Percentiles rank a stretch among this genome's conserved stretches.
Conservation (phyloP, 2,888 invertebrate species). For the Syrphus vitripennis region DNA sequence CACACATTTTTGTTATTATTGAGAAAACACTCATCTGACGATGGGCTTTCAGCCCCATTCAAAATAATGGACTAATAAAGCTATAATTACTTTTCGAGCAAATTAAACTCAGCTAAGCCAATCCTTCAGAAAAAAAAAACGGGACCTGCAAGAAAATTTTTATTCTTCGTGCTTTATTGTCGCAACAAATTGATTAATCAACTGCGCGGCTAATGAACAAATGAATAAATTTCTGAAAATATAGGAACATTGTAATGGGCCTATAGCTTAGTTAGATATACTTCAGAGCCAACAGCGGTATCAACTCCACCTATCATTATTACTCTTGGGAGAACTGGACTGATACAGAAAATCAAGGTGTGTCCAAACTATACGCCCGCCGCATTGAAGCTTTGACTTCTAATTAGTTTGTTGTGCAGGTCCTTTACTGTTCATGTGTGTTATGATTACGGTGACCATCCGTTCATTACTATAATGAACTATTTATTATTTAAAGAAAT, state of each 20-base stretch:
- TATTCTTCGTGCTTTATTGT: conserved; percentile 48
- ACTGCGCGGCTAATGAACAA: conserved; percentile 62
- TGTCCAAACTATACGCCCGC: conserved; percentile 60
- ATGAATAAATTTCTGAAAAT: conserved; percentile 57
- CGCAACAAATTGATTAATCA: conserved; percentile 68
- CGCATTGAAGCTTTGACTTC: conserved; percentile 63
- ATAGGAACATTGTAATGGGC: conserved; percentile 31
- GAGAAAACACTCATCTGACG: too few relatives aligned
- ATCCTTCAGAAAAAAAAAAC: too few relatives aligned
- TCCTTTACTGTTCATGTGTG: conserved; percentile 59
- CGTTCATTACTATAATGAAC: too few relatives aligned
- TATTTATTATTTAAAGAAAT: too few relatives aligned
- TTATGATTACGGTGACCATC: too few relatives aligned
- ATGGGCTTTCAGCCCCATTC: too few relatives aligned
- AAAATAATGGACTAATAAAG: too few relatives aligned
- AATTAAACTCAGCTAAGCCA: too few relatives aligned
- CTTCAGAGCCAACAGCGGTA: background rate
- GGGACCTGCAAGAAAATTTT: too few relatives aligned
- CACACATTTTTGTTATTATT: too few relatives aligned
- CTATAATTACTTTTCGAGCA: too few relatives aligned
- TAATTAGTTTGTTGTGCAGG: conserved; percentile 68
- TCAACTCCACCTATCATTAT: conserved; percentile 64
- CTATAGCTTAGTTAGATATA: conserved; percentile 39
- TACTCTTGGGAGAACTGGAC: conserved; percentile 59
- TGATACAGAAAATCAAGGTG: conserved; percentile 67